Evolutionary conservation across 2,888 invertebrate species (phyloP).

Genomic region (Caradrina kadenii): DNA sequence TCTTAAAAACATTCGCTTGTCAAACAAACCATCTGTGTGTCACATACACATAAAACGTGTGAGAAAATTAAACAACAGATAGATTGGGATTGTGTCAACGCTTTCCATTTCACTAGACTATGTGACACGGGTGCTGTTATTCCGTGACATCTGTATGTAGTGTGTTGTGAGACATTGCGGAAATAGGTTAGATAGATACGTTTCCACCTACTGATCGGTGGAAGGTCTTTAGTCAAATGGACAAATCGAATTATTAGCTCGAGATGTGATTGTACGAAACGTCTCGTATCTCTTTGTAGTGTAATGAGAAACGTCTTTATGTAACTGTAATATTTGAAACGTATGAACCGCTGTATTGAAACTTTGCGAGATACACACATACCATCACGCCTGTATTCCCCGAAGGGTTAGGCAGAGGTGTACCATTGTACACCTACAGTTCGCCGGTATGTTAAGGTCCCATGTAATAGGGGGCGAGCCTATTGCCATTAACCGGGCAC

Average conservation of each 20-base stretch:
- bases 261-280: constrained; percentile 44
- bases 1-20: no score
- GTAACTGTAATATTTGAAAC: constrained; percentile 10
- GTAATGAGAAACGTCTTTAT: constrained; percentile 25
- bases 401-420: no score
- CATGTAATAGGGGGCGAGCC: no score
- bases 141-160: constrained; percentile 30
- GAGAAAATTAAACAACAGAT: constrained; percentile 80
- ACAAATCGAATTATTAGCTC: constrained; percentile 61
- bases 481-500: no score
- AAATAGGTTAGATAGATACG: constrained; percentile 59
- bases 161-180: constrained; percentile 47
- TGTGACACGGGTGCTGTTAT: constrained; percentile 53
- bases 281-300: constrained; percentile 18
- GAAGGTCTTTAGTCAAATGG: constrained; percentile 52
- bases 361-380: constrained; percentile 31
- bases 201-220: constrained; percentile 54
- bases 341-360: constrained; percentile 33
- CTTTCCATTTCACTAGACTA: constrained; percentile 78
- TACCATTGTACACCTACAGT: no score
- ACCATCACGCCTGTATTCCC: no score
- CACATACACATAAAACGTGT: constrained; percentile 69
- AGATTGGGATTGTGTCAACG: constrained; percentile 63
- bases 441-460: no score
- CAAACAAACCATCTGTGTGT: constrained; percentile 53